Evolutionary conservation across 2,888 invertebrate genomes (phyloP).

Genomic region (Sphaerophoria rueppellii): DNA sequence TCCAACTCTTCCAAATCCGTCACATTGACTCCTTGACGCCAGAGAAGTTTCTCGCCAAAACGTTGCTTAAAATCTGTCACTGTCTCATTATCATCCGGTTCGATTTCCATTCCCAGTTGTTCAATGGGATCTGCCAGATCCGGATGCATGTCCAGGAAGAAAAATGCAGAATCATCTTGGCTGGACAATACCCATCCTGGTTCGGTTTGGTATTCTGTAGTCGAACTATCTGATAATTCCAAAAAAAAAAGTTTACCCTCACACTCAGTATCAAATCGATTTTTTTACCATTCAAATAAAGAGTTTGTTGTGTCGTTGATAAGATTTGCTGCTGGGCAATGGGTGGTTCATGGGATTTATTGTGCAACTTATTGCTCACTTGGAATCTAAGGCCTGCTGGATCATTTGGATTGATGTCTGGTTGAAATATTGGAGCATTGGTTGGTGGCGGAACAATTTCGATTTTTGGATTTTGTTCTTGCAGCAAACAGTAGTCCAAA

Average conservation of each 20-base stretch:
- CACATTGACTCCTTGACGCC: constrained; percentile 87
- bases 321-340: constrained; percentile 5
- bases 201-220: constrained; percentile 33
- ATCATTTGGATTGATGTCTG: constrained; percentile 82
- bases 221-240: constrained; percentile 13
- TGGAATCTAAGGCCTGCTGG: constrained; percentile 84
- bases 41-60: constrained; percentile 86
- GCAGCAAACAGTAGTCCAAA: constrained; percentile 87
- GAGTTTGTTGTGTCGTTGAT: constrained; percentile 29
- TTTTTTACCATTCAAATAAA: constrained; percentile 57
- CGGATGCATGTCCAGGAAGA: constrained; percentile 88
- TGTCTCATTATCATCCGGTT: constrained; percentile 88
- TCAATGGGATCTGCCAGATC: constrained; percentile 89
- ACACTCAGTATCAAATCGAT: background rate
- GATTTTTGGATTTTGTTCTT: constrained; percentile 80
- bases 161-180: constrained; percentile 83
- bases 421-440: constrained; percentile 75
- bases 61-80: constrained; percentile 89
- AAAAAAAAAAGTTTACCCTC: background rate
- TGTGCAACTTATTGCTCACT: constrained; percentile 83
- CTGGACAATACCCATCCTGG: constrained; percentile 82
- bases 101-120: constrained; percentile 89
- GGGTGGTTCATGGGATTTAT: constrained; percentile 75
- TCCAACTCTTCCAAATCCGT: constrained; percentile 89
- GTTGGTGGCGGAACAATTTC: constrained; percentile 77